Evolutionary conservation across 2,797 vertebrate species (phyloP), one percentile per base, ranked within the genome.

Genomic region (Sebastes variabilis): DNA sequence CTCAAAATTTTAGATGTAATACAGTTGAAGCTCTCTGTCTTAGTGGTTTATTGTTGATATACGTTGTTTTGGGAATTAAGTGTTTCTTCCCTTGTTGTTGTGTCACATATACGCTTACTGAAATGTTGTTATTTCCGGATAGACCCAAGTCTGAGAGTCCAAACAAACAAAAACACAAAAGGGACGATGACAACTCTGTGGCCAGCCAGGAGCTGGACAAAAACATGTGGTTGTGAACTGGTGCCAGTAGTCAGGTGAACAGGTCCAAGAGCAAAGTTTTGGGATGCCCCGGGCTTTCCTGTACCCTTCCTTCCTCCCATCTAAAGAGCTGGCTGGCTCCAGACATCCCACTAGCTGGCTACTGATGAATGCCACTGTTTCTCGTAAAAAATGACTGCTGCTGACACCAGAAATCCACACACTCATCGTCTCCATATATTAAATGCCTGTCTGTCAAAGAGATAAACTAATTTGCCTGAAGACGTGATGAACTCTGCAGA

Each of bases 371-470:
- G 42, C 72, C 60, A 68, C 69, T 65, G 72, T 74, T 72, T 59
- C 60, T 36, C 24, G 56, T 72, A 81, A 61, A 81, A 14, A 20
- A 49, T 81, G 72, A 85, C 55, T 77, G 78, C 77, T 73, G 70
- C 54, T 82, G 29, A 38, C 36, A 38, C 36, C 38, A 36, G 32
- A n/a, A 78, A 83, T 72, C 9, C 8, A 14, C 16, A 30, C 24
- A 38, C 49, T 52, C 11, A 56, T 24, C 30, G 20, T 7, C 4
- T 72, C 8, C 9, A 32, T 69, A 46, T 75, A 46, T 66, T 34
- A 8, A 24, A 25, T 65, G 6, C 24, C 42, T 55, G 32, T 29
- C 42, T 55, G 32, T 38, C n/a, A 42, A 14, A 58, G 24, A 67
- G 4, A 38, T 42, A 42, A 42, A 27, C 38, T 42, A 42, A 24